Base-by-base conservation (phyloP, 2,113 vertebrate species). In the Madoqua kirkii region DNA sequence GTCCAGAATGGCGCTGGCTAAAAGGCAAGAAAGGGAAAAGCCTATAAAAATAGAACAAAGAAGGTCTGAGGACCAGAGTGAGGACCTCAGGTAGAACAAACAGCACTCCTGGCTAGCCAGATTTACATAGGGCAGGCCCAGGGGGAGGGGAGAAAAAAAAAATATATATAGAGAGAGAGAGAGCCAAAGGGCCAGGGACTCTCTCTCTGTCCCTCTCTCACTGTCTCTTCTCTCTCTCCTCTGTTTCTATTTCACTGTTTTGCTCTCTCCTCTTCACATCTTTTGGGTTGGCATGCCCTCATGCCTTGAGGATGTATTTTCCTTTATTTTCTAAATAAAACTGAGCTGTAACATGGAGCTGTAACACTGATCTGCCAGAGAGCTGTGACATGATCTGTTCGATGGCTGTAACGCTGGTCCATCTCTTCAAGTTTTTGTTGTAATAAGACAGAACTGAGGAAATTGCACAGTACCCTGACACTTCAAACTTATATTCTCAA, bases 101-200 rank as follows among this genome's bases (percentile, higher is more conserved):
- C 62, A 64, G 31, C 31, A 64, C 31, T 64, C 14, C 62, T 64
- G 15, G 62, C 31, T 64, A 64, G 60, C 60, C 60, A 31, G 33
- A 0, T 64, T 64, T 64, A 33, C 31, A 64, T 17, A 64, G 15
- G 15, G 15, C 62, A 64, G 31, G 31, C 62, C 60, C 31, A 33
- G 31, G 31, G 15, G 60, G 15, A 33, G 60, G 60, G 31, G 48
- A 6, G 6, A 2, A 6, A 7, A 62, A 31, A 60, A 13, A 29
- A 6, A 59, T 0, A 60, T 3, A 15, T 1, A 33, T 16, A 64
- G 8, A n/a, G 2, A 16, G 7, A 33, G 14, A n/a, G 15, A n/a
- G 15, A n/a, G 31, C 31, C 31, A n/a, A n/a, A n/a, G 31, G 62
- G 31, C 62, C 15, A 16, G 7, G 7, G 62, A 7, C 62, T 64